A percentile compares a stretch with the other conserved stretches of the same genome.
Evolutionary conservation across 2,888 invertebrate genomes (phyloP).

Genomic region (Sminthurides aquaticus): DNA sequence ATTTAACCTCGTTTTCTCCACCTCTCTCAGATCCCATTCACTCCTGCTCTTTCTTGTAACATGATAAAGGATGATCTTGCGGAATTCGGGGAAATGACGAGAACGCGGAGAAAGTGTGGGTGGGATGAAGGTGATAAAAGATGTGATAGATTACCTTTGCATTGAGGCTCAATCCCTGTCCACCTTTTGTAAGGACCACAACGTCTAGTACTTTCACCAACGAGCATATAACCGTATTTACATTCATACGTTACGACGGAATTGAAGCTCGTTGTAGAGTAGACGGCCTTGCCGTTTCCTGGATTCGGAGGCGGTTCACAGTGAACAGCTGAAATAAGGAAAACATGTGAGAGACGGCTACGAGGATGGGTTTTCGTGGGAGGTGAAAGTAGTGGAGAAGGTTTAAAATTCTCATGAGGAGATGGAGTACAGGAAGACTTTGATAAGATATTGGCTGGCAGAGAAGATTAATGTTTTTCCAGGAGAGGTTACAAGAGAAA

Average conservation of each 20-base stretch:
- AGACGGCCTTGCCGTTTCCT: constrained; percentile 83
- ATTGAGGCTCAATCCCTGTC: constrained; percentile 83
- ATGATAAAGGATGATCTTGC: background rate
- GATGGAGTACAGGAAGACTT: too few relatives aligned
- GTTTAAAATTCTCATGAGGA: too few relatives aligned
- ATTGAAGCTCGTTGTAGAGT: constrained; percentile 87
- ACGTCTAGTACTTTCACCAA: constrained; percentile 79
- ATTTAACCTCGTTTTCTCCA: too few relatives aligned
- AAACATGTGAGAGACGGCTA: too few relatives aligned
- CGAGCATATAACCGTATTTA: constrained; percentile 82
- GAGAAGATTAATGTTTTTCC: too few relatives aligned
- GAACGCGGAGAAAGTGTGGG: too few relatives aligned
- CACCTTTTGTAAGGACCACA: constrained; percentile 93
- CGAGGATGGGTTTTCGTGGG: too few relatives aligned
- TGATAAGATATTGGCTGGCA: too few relatives aligned
- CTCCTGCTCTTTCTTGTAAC: background rate
- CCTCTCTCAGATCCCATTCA: too few relatives aligned
- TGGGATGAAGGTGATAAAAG: background rate
- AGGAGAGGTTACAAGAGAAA: too few relatives aligned
- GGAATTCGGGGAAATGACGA: too few relatives aligned
- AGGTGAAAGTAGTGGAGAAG: too few relatives aligned
- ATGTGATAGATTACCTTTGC: constrained; percentile 63
- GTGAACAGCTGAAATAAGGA: constrained; percentile 71
- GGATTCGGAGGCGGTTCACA: constrained; percentile 89
- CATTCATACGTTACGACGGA: constrained; percentile 93